Evolutionary conservation across 2,113 vertebrate species (phyloP), one percentile per base, ranked within the genome.

Genomic region (Gavialis gangeticus): DNA sequence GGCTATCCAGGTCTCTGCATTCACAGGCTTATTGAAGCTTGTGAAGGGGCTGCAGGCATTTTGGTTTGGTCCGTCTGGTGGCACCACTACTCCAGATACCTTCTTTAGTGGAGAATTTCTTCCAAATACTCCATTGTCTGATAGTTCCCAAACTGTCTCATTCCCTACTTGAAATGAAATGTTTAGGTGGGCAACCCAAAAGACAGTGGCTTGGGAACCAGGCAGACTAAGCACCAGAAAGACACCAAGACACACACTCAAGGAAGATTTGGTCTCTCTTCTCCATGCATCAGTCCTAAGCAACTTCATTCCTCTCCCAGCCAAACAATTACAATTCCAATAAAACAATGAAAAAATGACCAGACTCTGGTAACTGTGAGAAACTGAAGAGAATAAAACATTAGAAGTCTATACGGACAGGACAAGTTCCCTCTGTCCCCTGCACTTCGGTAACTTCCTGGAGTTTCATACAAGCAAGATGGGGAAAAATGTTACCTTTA

Each of bases 131-230:
- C 91, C 91, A 3, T 73, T 81, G 58, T 95, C 84, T 18, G 88
- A 89, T 30, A 88, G 28, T 57, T 97, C 92, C 69, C 92, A 97
- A 64, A 84, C 14, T 10, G 96, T 91, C 12, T 46, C 94, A 67
- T 96, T 96, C 34, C 88, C 87, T 4, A 87, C 59, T 1, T 91
- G 91, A 87, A 96, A 96, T 0, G 97, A 97, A 88, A 97, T 75
- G 64, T 95, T 97, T 93, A 96, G 94, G 63, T 93, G 95, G 12
- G 96, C 95, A 12, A 92, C 84, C 97, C 96, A 95, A 58, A 96
- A 57, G 17, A 80, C 89, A 5, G 34, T 57, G 2, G 92, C 87
- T 69, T 18, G 18, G 19, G 85, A 95, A 34, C 76, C 87, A 46
- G 85, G 91, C 79, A 91, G 80, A 88, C 64, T 57, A 14, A 93